A percentile compares a stretch with the other conserved stretches of the same genome.
Conservation (phyloP, 2,113 vertebrate species). For the Hippopotamus amphibius region DNA sequence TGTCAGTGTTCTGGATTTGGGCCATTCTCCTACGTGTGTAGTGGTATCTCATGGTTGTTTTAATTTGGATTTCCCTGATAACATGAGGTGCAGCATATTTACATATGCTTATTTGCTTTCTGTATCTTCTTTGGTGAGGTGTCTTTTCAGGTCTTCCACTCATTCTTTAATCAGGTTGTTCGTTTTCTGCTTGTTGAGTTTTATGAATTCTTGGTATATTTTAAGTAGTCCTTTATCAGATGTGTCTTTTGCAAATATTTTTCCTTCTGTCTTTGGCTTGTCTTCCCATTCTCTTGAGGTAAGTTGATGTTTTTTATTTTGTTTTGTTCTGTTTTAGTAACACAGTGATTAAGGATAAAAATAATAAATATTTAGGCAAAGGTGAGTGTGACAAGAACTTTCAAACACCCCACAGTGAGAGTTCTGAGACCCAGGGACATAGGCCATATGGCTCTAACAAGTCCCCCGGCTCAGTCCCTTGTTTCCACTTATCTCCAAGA, state of each 20-base stretch:
- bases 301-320: slow-evolving; percentile 1
- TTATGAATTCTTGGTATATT: slow-evolving; percentile 22
- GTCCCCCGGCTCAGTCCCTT: not conserved
- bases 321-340: slow-evolving; percentile 27
- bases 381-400: not conserved
- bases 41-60: not conserved
- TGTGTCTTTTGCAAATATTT: slow-evolving; percentile 42
- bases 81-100: not conserved
- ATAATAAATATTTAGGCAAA: not conserved
- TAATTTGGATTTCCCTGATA: not conserved
- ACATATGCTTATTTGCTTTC: not conserved
- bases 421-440: not conserved
- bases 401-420: not conserved
- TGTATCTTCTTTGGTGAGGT: not conserved
- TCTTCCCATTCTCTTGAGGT: slow-evolving; percentile 12
- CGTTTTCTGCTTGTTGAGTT: slow-evolving; percentile 6
- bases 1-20: not conserved
- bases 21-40: not conserved
- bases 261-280: not conserved
- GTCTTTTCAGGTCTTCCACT: not conserved
- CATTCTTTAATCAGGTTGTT: not conserved
- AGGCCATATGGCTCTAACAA: not conserved
- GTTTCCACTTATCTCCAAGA: not conserved
- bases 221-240: not conserved
- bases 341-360: not conserved